Conservation (phyloP, 2,797 vertebrate genomes). For the Synanceia verrucosa region DNA sequence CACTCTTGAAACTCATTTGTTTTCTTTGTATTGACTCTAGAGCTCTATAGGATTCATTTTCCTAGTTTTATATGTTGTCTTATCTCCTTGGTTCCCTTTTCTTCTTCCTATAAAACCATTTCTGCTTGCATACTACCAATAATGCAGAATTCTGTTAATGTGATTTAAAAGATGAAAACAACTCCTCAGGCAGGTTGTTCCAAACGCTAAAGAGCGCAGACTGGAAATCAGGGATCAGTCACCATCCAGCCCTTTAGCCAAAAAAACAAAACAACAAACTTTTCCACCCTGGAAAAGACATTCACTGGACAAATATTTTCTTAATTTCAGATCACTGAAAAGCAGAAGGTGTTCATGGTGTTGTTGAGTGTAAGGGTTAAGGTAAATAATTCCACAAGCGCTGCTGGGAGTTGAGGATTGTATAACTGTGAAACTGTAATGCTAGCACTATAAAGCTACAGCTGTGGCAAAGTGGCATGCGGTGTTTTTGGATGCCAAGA, state of each 20-base stretch:
- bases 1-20: background rate
- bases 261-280: slow-evolving; percentile 14
- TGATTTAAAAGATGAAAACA: slow-evolving; percentile 20
- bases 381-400: slow-evolving; percentile 53
- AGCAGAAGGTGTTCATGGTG: slow-evolving; percentile 29
- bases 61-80: background rate
- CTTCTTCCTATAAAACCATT: background rate
- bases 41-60: background rate
- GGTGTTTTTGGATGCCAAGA: slow-evolving; percentile 64
- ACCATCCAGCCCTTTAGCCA: background rate
- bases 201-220: slow-evolving; percentile 23
- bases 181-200: slow-evolving; percentile 27
- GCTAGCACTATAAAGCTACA: slow-evolving; percentile 27
- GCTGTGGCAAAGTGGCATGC: slow-evolving; percentile 59
- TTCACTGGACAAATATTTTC: slow-evolving; percentile 14
- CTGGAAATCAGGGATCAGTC: slow-evolving; percentile 28
- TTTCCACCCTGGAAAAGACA: too few relatives aligned
- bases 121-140: background rate
- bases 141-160: background rate
- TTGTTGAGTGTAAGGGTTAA: slow-evolving; percentile 21
- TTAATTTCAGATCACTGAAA: slow-evolving; percentile 15
- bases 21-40: background rate
- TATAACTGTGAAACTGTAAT: slow-evolving; percentile 52
- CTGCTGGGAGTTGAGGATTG: slow-evolving; percentile 39
- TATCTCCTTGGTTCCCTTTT: background rate